Percentiles rank a stretch among this genome's conserved stretches.
These are phyloP conservation scores for Archaeoteleia sp. DNA, from an alignment of 2,888 invertebrate genomes.

Conservation along the genomic window DNA sequence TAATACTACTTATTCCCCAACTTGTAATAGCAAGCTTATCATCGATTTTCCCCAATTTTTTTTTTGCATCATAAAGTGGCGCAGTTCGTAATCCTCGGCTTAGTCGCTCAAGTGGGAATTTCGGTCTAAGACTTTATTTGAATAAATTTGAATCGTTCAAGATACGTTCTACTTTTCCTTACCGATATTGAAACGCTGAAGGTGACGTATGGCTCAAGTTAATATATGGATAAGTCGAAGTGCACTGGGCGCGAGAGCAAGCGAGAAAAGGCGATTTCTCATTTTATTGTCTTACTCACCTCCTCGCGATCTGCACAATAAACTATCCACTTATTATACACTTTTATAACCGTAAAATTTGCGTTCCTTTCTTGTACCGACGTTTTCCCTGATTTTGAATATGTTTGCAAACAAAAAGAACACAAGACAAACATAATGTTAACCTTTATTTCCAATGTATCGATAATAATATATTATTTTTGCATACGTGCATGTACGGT, in stretches of 20 bases:
- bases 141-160: constrained; percentile 54
- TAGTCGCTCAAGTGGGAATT: constrained; percentile 51
- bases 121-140: constrained; percentile 51
- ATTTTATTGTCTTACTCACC: constrained; percentile 47
- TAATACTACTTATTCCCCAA: constrained; percentile 45
- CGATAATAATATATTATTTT: no score
- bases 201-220: constrained; percentile 51
- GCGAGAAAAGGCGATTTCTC: constrained; percentile 41
- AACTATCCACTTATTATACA: constrained; percentile 41
- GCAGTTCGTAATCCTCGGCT: constrained; percentile 51
- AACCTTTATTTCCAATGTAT: no score
- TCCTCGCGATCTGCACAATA: constrained; percentile 45
- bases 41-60: constrained; percentile 48
- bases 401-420: no score
- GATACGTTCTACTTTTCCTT: constrained; percentile 53
- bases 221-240: constrained; percentile 48
- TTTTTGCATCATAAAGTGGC: constrained; percentile 49
- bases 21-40: constrained; percentile 51
- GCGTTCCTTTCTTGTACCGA: constrained; percentile 25
- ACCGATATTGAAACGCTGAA: constrained; percentile 53
- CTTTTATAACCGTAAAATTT: constrained; percentile 40
- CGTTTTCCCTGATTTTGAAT: no score
- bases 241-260: constrained; percentile 20
- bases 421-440: no score
- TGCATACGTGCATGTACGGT: no score